Evolutionary conservation across 2,113 vertebrate genomes (phyloP).

Genomic region (Caranx ignobilis): DNA sequence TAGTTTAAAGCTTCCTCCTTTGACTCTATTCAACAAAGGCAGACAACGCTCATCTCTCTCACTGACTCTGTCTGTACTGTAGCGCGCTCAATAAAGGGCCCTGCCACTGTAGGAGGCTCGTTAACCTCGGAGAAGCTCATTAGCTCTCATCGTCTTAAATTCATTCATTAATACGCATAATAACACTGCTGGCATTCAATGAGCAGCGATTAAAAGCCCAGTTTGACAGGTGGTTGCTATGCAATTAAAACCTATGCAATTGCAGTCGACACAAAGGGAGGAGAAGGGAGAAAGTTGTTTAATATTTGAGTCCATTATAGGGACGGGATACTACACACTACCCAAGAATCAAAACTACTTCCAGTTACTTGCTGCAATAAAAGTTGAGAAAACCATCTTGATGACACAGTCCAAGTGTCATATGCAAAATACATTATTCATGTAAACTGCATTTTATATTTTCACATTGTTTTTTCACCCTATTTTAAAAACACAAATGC

Average conservation of each 20-base stretch:
- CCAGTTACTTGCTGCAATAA: too few species aligned
- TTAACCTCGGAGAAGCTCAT: conserved; percentile 65
- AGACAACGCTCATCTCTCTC: conserved; percentile 37
- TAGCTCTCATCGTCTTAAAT: conserved; percentile 72
- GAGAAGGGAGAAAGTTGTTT: conserved; percentile 18
- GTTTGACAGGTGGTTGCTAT: conserved; percentile 76
- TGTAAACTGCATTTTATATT: too few species aligned
- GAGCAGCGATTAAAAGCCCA: conserved; percentile 77
- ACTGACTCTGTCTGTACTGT: conserved; percentile 22
- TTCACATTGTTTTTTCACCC: too few species aligned
- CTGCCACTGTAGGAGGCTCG: conserved; percentile 37
- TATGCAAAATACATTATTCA: too few species aligned
- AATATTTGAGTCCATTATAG: conserved; percentile 19
- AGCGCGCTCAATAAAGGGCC: conserved; percentile 49
- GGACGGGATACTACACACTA: neutral
- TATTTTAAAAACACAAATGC: neutral
- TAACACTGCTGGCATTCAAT: conserved; percentile 73
- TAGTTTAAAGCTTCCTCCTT: conserved; percentile 30
- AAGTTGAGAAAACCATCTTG: too few species aligned
- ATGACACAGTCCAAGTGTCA: too few species aligned
- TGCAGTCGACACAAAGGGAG: conserved; percentile 33
- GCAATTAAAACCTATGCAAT: conserved; percentile 71
- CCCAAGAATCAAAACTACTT: too few species aligned
- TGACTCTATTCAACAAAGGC: conserved; percentile 35
- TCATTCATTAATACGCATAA: conserved; percentile 78